Evolutionary conservation across 2,888 invertebrate genomes (phyloP).

Genomic region (Mesodorylaimus sp.): DNA sequence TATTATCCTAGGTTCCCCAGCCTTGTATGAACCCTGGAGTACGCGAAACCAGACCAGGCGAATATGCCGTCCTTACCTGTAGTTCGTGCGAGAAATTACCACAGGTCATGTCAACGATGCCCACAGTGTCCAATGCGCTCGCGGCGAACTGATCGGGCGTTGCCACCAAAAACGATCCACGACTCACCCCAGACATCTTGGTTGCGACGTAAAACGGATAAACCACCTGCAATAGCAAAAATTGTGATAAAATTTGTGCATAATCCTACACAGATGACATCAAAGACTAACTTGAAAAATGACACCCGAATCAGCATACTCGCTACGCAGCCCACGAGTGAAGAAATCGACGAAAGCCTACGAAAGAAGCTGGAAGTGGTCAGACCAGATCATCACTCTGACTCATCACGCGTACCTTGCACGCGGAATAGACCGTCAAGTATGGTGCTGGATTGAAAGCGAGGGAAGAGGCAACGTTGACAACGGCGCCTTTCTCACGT

Average conservation of each 20-base stretch:
- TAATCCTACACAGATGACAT: conserved; percentile 22
- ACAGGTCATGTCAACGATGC: conserved; percentile 19
- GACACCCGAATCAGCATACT: not conserved
- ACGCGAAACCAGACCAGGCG: too few relatives aligned
- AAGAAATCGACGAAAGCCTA: not conserved
- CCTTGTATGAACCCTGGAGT: too few relatives aligned
- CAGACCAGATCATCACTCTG: not conserved
- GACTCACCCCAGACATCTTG: conserved; percentile 37
- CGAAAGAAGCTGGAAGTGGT: not conserved
- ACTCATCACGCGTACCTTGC: conserved; percentile 46
- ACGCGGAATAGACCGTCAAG: conserved; percentile 63
- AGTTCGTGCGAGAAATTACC: conserved; percentile 30
- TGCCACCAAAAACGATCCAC: conserved; percentile 14
- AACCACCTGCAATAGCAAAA: conserved; percentile 45
- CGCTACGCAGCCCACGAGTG: not conserved
- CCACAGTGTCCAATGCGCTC: conserved; percentile 26
- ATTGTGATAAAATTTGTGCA: not conserved
- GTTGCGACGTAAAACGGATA: conserved; percentile 74
- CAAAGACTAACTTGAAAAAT: conserved; percentile 18
- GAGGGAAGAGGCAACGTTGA: conserved; percentile 71
- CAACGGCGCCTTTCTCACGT: conserved; percentile 57
- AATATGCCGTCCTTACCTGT: too few relatives aligned
- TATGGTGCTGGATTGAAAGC: conserved; percentile 61
- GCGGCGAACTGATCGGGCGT: conserved; percentile 22
- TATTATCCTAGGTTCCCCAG: too few relatives aligned